Evolutionary conservation across 2,113 vertebrate species (phyloP).

Genomic region (Macaca mulatta): DNA sequence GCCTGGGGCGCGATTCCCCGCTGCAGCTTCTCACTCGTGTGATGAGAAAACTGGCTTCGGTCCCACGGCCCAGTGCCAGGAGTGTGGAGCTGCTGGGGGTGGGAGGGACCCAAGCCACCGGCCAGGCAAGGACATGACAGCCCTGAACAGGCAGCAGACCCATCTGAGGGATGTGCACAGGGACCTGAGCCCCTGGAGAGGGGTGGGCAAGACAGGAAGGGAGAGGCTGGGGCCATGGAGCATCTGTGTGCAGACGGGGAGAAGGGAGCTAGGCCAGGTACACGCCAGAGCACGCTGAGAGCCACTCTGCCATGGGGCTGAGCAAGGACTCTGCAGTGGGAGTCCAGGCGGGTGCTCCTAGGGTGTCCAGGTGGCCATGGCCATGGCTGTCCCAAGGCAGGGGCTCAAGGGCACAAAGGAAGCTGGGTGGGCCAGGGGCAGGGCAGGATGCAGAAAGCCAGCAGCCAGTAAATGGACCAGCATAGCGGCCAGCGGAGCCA

Average conservation of each 20-base stretch:
- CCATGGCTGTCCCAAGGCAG: background rate
- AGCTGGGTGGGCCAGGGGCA: background rate
- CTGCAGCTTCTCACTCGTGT: background rate
- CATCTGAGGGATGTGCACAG: too few species aligned
- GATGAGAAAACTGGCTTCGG: background rate
- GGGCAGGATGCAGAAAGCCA: background rate
- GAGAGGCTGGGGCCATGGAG: background rate
- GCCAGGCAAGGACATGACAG: background rate
- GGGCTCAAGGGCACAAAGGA: background rate
- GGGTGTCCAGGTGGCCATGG: too few species aligned
- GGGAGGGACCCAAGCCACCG: background rate
- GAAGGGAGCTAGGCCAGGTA: background rate
- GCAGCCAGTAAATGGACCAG: background rate
- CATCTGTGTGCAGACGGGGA: accelerated
- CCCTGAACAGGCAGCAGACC: background rate
- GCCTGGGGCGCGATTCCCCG: background rate
- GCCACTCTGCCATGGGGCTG: background rate
- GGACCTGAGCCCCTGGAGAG: background rate
- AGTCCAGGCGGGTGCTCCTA: background rate
- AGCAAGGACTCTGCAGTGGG: background rate
- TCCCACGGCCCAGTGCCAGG: background rate
- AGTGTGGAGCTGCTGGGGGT: background rate
- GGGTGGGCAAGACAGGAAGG: accelerated
- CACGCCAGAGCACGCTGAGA: too few species aligned
- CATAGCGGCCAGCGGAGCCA: accelerated